A percentile compares a stretch with the other conserved stretches of the same genome.
Evolutionary conservation across 2,888 invertebrate species (phyloP).

Genomic region (Eumacrocentrus americanus): DNA sequence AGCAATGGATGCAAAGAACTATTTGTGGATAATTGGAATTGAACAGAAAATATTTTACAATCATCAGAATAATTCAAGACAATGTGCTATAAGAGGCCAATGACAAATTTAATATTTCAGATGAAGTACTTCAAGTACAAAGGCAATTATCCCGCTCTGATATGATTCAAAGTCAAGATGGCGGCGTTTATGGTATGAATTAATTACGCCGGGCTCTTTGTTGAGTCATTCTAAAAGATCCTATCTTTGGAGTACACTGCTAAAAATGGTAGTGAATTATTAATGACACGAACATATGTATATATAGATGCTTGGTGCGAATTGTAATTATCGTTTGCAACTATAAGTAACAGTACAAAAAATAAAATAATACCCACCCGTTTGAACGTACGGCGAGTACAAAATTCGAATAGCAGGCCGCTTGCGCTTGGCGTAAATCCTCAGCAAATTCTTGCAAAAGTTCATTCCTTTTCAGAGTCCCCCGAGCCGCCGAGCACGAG

Average conservation of each 20-base stretch:
- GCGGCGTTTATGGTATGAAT: slow-evolving; percentile 1
- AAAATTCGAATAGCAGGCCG: slow-evolving; percentile 22
- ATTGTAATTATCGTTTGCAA: neutral
- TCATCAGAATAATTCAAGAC: too few species aligned
- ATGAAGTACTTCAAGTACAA: too few species aligned
- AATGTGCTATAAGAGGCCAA: too few species aligned
- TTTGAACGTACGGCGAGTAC: neutral
- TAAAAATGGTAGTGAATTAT: neutral
- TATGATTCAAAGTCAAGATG: slow-evolving; percentile 12
- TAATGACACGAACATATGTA: neutral
- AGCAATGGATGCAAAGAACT: too few species aligned
- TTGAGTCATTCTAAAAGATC: too few species aligned
- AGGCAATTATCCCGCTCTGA: too few species aligned
- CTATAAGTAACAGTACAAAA: neutral
- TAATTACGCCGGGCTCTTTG: too few species aligned
- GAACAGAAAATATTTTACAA: too few species aligned
- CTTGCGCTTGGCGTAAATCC: slow-evolving; percentile 16
- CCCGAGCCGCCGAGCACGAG: neutral
- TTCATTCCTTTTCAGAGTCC: slow-evolving; percentile 1
- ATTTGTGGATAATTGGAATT: too few species aligned
- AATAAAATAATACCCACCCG: slow-evolving; percentile 31
- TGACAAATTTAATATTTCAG: too few species aligned
- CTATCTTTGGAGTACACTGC: neutral
- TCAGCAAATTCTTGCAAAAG: slow-evolving; percentile 29
- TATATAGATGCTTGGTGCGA: neutral